phyloP scores from a whole-genome alignment of 1,140 invertebrate genomes.

The Bradysia coprophila region DNA sequence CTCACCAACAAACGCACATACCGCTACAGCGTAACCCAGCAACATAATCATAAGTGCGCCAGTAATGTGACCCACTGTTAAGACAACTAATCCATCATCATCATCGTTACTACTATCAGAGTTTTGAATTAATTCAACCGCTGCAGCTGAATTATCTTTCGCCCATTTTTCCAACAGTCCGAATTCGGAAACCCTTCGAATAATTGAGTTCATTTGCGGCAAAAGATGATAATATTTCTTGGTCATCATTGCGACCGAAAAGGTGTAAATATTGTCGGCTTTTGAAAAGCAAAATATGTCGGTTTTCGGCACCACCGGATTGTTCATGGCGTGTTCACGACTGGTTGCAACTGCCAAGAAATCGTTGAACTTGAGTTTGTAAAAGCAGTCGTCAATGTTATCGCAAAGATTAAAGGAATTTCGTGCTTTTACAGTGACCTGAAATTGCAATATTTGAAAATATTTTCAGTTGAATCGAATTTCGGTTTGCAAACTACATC shows the following conservation, averaged over 20 bases:
- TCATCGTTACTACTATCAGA: not conserved
- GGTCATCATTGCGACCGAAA: constrained; percentile 1
- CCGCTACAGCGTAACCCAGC: not conserved
- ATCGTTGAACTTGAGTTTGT: not conserved
- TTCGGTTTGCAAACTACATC: not conserved
- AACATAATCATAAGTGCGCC: constrained; percentile 1
- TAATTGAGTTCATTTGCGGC: constrained; percentile 1
- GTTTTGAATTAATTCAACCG: not conserved
- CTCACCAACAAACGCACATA: not conserved
- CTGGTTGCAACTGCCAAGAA: not conserved
- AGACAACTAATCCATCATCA: not conserved
- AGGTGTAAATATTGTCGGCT: constrained; percentile 1
- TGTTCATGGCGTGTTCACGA: constrained; percentile 3
- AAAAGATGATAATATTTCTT: constrained; percentile 2
- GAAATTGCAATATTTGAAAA: not conserved
- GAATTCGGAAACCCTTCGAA: constrained; percentile 1
- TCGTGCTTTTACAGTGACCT: not conserved
- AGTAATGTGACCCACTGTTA: constrained; percentile 1
- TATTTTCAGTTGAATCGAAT: not conserved
- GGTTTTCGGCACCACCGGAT: not conserved
- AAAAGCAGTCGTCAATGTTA: constrained; percentile 1
- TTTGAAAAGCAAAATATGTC: constrained; percentile 3
- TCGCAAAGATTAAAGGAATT: not conserved
- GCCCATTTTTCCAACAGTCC: constrained; percentile 1
- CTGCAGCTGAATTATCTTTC: not conserved